Evolutionary conservation across 1,140 invertebrate genomes (phyloP).

Genomic region (Spodoptera frugiperda): DNA sequence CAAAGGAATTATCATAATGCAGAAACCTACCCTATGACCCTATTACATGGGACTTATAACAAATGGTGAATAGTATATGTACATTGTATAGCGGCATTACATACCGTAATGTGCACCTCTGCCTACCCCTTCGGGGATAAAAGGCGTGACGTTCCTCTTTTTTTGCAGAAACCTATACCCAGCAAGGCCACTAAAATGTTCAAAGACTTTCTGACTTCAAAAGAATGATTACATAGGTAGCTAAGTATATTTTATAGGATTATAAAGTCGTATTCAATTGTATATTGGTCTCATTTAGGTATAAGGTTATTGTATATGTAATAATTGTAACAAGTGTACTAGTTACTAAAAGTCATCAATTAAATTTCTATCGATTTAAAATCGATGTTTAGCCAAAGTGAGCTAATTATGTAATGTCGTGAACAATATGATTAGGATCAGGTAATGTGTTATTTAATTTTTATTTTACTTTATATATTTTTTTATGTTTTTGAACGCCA

Average conservation of each 20-base stretch:
- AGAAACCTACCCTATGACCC: no score
- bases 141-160: no score
- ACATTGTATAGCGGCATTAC: no score
- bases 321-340: constrained; percentile 17
- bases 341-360: constrained; percentile 15
- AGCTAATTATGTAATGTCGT: constrained; percentile 25
- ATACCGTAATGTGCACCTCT: no score
- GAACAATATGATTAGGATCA: constrained; percentile 37
- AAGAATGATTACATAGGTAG: constrained; percentile 39
- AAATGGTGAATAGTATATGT: no score
- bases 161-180: background rate
- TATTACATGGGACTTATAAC: no score
- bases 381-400: constrained; percentile 40
- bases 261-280: constrained; percentile 43
- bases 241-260: constrained; percentile 32
- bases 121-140: no score
- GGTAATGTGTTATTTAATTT: constrained; percentile 38
- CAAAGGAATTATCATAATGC: no score
- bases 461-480: background rate
- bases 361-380: constrained; percentile 35
- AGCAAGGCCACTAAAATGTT: constrained; percentile 19
- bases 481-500: background rate
- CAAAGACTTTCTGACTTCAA: constrained; percentile 41
- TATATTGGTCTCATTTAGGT: constrained; percentile 46
- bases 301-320: constrained; percentile 23